Base-by-base conservation (phyloP, 2,797 vertebrate genomes). In the Aeoliscus strigatus region DNA sequence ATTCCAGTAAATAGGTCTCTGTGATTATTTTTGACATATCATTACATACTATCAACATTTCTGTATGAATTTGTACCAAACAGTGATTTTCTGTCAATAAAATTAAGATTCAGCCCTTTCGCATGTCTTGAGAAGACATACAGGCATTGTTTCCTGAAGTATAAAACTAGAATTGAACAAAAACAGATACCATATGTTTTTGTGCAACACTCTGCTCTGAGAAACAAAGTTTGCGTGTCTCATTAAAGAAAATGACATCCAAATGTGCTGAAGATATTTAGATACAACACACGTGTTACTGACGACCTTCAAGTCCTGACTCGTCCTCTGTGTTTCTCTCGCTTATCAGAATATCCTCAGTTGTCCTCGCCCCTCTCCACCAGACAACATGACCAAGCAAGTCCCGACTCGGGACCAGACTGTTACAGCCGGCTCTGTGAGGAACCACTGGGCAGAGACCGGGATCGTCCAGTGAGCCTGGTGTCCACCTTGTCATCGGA, bases 401-500 rank as follows among this genome's bases (percentile, higher is more conserved):
- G 57, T 3, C 10, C 37, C 4, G 66, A 79, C 50, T 24, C 37
- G 27, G 64, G 49, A 23, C 45, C 70, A 1, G 81, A 84, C 40
- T 82, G 84, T 53, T 86, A 79, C 13, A 39, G 73, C 7, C 84
- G 73, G 1, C 36, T 86, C 10, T 72, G 45, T 0, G 61, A 58
- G 25, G 83, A 89, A 13, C 83, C 68, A 11, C 70, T 76, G 16
- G 82, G 87, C 14, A 80, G 84, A 21, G 87, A 88, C 42, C 77
- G 87, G 4, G 83, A 89, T 27, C 86, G 87, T 24, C 90, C 92
- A 0, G 70, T 88, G 70, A 94, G 88, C 68, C 55, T 79, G 1
- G 80, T 83, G 52, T 90, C 91, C 46, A 87, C 75, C 9, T 76
- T 90, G 2, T 92, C 92, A 0, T 91, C 91, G 0, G 84, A 84